A percentile compares a stretch with the other conserved stretches of the same genome.
These are phyloP conservation scores for Masnerella sp. DNA, from an alignment of 2,888 invertebrate genomes.

Conservation along the genomic window DNA sequence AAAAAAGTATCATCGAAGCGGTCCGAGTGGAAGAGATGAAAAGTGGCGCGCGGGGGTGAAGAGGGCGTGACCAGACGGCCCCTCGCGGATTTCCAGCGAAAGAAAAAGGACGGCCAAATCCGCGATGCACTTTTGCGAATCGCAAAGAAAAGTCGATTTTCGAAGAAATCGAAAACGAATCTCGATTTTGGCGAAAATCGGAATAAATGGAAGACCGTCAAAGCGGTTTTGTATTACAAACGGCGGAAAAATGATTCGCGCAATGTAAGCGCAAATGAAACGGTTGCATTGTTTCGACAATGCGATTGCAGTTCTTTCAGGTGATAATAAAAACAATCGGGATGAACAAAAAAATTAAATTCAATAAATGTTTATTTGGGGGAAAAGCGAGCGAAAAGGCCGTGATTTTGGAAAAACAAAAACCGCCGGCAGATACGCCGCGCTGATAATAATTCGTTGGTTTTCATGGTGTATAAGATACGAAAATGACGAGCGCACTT, in stretches of 20 bases:
- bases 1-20: slow-evolving; percentile 70
- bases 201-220: slow-evolving; percentile 16
- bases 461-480: slow-evolving; percentile 38
- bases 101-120: slow-evolving; percentile 65
- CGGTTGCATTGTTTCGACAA: slow-evolving; percentile 21
- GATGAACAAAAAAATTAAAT: slow-evolving; percentile 34
- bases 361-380: slow-evolving; percentile 27
- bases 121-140: slow-evolving; percentile 29
- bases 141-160: slow-evolving; percentile 41
- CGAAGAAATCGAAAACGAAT: neutral
- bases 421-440: slow-evolving; percentile 20
- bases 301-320: slow-evolving; percentile 20
- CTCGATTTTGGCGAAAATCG: neutral
- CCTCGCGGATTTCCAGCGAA: slow-evolving; percentile 72
- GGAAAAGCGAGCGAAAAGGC: slow-evolving; percentile 5
- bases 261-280: slow-evolving; percentile 28
- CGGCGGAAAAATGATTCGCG: slow-evolving; percentile 12
- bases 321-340: slow-evolving; percentile 31
- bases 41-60: slow-evolving; percentile 67
- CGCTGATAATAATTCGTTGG: slow-evolving; percentile 30
- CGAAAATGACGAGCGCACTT: slow-evolving; percentile 12
- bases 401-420: slow-evolving; percentile 29
- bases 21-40: slow-evolving; percentile 62
- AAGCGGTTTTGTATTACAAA: slow-evolving; percentile 13
- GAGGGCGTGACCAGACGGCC: slow-evolving; percentile 74